phyloP scores from a whole-genome alignment of 2,888 invertebrate species.

The Fragum sueziense region DNA sequence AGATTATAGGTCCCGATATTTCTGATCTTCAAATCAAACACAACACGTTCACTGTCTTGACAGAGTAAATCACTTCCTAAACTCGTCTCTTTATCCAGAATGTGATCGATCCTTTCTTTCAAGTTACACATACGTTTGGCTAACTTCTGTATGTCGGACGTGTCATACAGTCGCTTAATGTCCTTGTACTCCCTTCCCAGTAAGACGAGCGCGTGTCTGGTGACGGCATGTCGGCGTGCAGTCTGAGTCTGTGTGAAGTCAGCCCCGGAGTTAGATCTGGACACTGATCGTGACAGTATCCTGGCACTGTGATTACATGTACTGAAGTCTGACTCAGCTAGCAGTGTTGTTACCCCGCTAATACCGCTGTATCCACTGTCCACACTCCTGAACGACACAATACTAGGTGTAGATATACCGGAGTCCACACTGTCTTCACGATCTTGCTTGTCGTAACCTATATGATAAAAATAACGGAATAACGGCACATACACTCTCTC shows the following conservation, averaged over 20 bases:
- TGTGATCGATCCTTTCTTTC: constrained; percentile 69
- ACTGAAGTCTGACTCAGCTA: constrained; percentile 16
- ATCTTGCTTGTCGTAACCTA: constrained; percentile 56
- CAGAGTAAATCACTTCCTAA: constrained; percentile 68
- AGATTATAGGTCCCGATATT: constrained; percentile 66
- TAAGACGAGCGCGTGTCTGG: constrained; percentile 68
- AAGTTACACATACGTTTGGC: constrained; percentile 69
- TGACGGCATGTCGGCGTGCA: constrained; percentile 63
- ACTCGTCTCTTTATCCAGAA: constrained; percentile 70
- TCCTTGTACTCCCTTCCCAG: constrained; percentile 71
- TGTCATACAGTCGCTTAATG: constrained; percentile 73
- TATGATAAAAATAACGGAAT: constrained; percentile 71
- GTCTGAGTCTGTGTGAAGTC: constrained; percentile 58
- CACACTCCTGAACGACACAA: constrained; percentile 63
- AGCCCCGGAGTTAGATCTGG: constrained; percentile 30
- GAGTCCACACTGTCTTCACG: constrained; percentile 63
- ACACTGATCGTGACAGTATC: constrained; percentile 12
- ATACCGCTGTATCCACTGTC: constrained; percentile 62
- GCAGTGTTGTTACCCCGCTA: constrained; percentile 50
- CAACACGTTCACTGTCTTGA: constrained; percentile 69
- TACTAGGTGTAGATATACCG: constrained; percentile 67
- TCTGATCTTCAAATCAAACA: constrained; percentile 65
- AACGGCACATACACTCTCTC: constrained; percentile 72
- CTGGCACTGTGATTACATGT: constrained; percentile 24
- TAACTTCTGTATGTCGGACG: constrained; percentile 69